A percentile compares a stretch with the other conserved stretches of the same genome.
phyloP scores from a whole-genome alignment of 1,140 invertebrate species.

The Caenorhabditis brenneri region DNA sequence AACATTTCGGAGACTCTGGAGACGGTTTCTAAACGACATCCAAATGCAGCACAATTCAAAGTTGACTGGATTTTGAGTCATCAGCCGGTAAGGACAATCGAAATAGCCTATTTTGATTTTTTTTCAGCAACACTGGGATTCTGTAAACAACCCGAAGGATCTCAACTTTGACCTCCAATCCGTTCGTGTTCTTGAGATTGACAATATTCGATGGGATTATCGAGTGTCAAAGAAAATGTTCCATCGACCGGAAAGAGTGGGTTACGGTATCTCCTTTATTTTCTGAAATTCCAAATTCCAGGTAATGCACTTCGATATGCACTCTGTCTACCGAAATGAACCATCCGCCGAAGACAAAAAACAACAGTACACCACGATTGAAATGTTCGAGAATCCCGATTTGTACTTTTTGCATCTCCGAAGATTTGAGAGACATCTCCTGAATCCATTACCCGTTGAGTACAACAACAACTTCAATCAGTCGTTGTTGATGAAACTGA shows the following conservation, averaged over 20 bases:
- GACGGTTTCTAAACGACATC: not conserved
- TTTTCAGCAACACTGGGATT: conserved; percentile 39
- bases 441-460: not conserved
- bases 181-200: not conserved
- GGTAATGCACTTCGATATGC: conserved; percentile 31
- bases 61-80: conserved; percentile 30
- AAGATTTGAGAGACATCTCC: conserved; percentile 6
- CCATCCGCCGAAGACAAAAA: not conserved
- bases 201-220: conserved; percentile 14
- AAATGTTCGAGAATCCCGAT: not conserved
- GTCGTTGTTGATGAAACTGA: conserved; percentile 12
- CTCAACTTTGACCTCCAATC: not conserved
- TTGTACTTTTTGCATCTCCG: not conserved
- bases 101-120: not conserved
- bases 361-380: not conserved
- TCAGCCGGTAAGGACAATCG: not conserved
- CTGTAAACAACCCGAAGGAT: not conserved
- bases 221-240: conserved; percentile 39
- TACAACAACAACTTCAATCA: conserved; percentile 5
- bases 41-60: conserved; percentile 33
- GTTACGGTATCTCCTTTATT: not conserved
- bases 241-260: conserved; percentile 20
- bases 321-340: conserved; percentile 13
- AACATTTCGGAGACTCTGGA: not conserved
- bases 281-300: not conserved